These are phyloP conservation scores for Synanthedon andrenaeformis DNA, from an alignment of 2,888 invertebrate genomes.

Conservation along the genomic window DNA sequence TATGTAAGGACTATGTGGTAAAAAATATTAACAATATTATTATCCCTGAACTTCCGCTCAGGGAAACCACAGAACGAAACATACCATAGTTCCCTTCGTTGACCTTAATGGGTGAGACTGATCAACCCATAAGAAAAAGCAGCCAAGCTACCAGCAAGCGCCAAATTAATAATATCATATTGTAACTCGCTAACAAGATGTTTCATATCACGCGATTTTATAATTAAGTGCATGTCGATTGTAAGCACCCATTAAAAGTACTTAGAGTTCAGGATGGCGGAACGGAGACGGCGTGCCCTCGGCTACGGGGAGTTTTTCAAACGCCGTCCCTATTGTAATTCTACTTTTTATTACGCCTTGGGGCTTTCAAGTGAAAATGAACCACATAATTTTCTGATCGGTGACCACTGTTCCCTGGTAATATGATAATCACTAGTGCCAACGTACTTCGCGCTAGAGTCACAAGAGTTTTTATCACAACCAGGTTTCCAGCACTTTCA, in stretches of 20 bases:
- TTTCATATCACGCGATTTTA: constrained; percentile 14
- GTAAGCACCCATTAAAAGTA: constrained; percentile 1
- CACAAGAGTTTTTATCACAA: no score
- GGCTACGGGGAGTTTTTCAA: not conserved
- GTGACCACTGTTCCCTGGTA: constrained; percentile 65
- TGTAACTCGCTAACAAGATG: not conserved
- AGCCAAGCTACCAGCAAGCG: no score
- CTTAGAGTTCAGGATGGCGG: constrained; percentile 15
- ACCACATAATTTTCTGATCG: constrained; percentile 63
- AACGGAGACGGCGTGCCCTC: constrained; percentile 15
- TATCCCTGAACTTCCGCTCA: no score
- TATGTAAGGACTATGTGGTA: no score
- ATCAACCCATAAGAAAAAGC: no score
- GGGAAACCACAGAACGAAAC: no score
- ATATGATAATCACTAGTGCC: constrained; percentile 53
- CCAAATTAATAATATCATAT: not conserved
- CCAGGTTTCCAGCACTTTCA: no score
- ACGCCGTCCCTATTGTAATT: constrained; percentile 6
- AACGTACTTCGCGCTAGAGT: no score
- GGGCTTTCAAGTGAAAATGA: constrained; percentile 58
- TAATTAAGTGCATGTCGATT: constrained; percentile 5
- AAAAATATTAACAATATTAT: no score
- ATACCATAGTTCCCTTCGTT: no score
- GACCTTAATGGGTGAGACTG: no score
- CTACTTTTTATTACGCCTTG: constrained; percentile 29